Evolutionary conservation across 2,888 invertebrate species (phyloP), one percentile per base, ranked within the genome.

Genomic region (Mesorhabditis belari): DNA sequence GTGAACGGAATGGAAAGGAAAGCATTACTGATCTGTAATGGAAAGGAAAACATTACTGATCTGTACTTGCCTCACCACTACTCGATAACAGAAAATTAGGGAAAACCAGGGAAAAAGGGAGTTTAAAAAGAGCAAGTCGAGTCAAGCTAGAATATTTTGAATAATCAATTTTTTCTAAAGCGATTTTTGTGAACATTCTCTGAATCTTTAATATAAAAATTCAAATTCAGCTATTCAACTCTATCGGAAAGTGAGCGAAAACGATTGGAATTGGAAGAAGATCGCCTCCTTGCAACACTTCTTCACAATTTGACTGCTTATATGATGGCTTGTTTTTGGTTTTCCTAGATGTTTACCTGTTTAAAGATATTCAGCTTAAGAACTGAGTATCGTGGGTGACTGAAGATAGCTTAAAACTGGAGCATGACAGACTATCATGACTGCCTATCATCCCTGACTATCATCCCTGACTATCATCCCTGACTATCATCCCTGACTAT

Each of bases 211-310:
- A 35, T 35, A 12, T 35, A 35, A 35, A 17, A 6, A 12, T 35
- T 35, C 9, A 35, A 35, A 6, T 17, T 35, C 50, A 73, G 81
- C 19, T 80, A 81, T 60, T 62, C 70, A 3, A 64, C 69, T 2
- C 61, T 81, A 17, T 70, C 74, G 28, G 81, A 82, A 27, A 70
- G 78, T 1, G 86, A 86, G 66, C 81, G 82, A 59, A 95, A 96
- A 83, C 87, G 96, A 4, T 85, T 99, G 50, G 98, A 99, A 79
- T 91, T 95, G 76, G 98, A 99, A 81, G 98, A 99, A 81, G 98
- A 99, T 82, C 87, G 94, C 61, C 84, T 99, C 44, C 83, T 99
- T 57, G 91, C 95, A 3, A 93, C 93, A 2, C 89, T 96, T 84
- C 84, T 99, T 49, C 96, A 95, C 82, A 99, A 99, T 85, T 84